Evolutionary conservation across 2,797 vertebrate species (phyloP).

Genomic region (Aratinga solstitialis): DNA sequence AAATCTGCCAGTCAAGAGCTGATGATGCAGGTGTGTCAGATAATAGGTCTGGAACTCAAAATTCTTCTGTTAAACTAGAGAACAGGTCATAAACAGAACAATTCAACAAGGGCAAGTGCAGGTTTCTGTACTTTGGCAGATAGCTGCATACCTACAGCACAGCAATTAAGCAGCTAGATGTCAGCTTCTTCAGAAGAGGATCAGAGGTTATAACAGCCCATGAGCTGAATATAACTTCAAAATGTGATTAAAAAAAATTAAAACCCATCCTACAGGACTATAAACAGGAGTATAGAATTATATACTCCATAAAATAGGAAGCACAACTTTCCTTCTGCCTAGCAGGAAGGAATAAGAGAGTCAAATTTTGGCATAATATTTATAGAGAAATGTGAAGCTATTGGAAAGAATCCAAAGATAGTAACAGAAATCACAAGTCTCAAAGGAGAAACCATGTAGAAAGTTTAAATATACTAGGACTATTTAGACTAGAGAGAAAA

Average conservation of each 20-base stretch:
- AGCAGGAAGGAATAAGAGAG: not conserved
- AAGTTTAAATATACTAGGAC: not conserved
- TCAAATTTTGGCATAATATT: not conserved
- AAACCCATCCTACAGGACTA: not conserved
- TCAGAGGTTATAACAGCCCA: not conserved
- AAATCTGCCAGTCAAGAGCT: not conserved
- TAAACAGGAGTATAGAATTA: not conserved
- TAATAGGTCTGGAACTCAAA: not conserved
- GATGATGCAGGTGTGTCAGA: not conserved
- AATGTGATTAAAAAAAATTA: not conserved
- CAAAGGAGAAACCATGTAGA: not conserved
- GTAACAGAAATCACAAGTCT: not conserved
- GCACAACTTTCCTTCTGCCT: not conserved
- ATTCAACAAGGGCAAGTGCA: not conserved
- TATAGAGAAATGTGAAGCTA: not conserved
- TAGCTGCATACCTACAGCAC: not conserved
- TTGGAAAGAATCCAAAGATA: not conserved
- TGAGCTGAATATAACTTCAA: not conserved
- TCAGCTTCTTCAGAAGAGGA: not conserved
- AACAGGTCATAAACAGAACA: not conserved
- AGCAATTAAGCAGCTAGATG: not conserved
- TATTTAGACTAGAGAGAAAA: not conserved
- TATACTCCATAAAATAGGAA: not conserved
- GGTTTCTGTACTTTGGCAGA: rapidly evolving
- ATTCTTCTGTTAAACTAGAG: not conserved